These are phyloP conservation scores for Drosophila limbata DNA, from an alignment of 2,888 invertebrate genomes.

Conservation along the genomic window DNA sequence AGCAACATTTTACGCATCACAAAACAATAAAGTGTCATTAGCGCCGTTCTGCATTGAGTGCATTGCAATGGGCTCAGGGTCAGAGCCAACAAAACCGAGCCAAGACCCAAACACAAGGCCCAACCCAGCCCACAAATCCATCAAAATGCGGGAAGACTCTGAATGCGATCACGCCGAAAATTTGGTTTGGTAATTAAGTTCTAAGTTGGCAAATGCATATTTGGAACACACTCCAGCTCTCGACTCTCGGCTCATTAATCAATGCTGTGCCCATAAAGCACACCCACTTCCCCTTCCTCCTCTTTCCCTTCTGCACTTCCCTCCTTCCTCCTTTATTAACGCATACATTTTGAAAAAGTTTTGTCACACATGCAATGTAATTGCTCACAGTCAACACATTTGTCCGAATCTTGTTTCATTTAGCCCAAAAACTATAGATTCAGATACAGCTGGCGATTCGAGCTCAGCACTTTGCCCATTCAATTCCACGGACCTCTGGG, in stretches of 20 bases:
- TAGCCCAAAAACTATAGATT: constrained; percentile 28
- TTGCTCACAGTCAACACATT: constrained; percentile 74
- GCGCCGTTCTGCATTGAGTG: constrained; percentile 48
- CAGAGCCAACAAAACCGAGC: constrained; percentile 18
- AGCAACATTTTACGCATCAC: constrained; percentile 74
- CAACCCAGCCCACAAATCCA: constrained; percentile 60
- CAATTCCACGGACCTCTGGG: constrained; percentile 17
- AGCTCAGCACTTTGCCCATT: constrained; percentile 16
- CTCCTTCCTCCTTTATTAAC: not conserved
- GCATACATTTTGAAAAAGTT: constrained; percentile 64
- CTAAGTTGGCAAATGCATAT: constrained; percentile 65
- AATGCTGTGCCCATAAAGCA: constrained; percentile 51
- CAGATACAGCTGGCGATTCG: constrained; percentile 8
- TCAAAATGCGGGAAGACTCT: constrained; percentile 74
- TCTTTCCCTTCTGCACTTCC: no score
- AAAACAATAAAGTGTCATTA: constrained; percentile 76
- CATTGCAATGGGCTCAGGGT: constrained; percentile 43
- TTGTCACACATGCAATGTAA: constrained; percentile 71
- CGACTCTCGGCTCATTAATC: constrained; percentile 63
- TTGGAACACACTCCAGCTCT: constrained; percentile 18
- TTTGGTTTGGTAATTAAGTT: constrained; percentile 72
- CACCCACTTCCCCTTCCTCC: constrained; percentile 9
- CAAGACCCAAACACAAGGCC: constrained; percentile 31
- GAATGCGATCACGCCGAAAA: constrained; percentile 35
- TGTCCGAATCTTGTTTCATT: constrained; percentile 45